A percentile compares a stretch with the other conserved stretches of the same genome.
Conservation (phyloP, 2,888 invertebrate species). For the Drosophila quinaria region DNA sequence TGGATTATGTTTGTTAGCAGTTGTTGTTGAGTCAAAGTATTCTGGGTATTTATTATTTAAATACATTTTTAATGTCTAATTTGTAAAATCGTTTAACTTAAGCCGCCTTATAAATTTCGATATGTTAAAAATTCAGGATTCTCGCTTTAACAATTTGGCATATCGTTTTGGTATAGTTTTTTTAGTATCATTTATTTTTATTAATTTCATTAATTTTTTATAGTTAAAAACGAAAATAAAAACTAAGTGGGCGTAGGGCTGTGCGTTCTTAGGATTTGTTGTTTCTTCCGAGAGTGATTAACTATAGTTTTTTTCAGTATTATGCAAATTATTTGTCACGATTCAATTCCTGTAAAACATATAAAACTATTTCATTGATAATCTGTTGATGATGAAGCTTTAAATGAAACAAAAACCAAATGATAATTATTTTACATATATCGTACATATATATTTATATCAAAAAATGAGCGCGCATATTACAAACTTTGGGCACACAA, state of each 20-base stretch:
- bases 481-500: slow-evolving; percentile 81
- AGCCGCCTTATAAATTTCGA: slow-evolving; percentile 77
- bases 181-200: slow-evolving; percentile 21
- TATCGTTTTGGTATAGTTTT: slow-evolving; percentile 61
- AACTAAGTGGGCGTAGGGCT: slow-evolving; percentile 44
- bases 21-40: slow-evolving; percentile 63
- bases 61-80: slow-evolving; percentile 72
- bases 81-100: slow-evolving; percentile 72
- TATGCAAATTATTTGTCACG: slow-evolving; percentile 76
- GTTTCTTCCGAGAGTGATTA: slow-evolving; percentile 47
- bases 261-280: slow-evolving; percentile 50
- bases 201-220: slow-evolving; percentile 27
- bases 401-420: slow-evolving; percentile 43
- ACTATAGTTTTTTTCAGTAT: slow-evolving; percentile 38
- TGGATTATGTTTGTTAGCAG: slow-evolving; percentile 62
- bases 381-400: slow-evolving; percentile 6
- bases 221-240: slow-evolving; percentile 15
- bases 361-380: slow-evolving; percentile 31
- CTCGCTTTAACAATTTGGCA: slow-evolving; percentile 76
- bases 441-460: slow-evolving; percentile 70
- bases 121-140: slow-evolving; percentile 84
- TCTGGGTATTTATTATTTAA: slow-evolving; percentile 38
- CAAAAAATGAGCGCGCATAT: slow-evolving; percentile 77
- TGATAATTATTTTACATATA: slow-evolving; percentile 70
- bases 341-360: slow-evolving; percentile 77